A percentile compares a stretch with the other conserved stretches of the same genome.
Evolutionary conservation across 2,113 vertebrate species (phyloP).

Genomic region (Laterallus jamaicensis): DNA sequence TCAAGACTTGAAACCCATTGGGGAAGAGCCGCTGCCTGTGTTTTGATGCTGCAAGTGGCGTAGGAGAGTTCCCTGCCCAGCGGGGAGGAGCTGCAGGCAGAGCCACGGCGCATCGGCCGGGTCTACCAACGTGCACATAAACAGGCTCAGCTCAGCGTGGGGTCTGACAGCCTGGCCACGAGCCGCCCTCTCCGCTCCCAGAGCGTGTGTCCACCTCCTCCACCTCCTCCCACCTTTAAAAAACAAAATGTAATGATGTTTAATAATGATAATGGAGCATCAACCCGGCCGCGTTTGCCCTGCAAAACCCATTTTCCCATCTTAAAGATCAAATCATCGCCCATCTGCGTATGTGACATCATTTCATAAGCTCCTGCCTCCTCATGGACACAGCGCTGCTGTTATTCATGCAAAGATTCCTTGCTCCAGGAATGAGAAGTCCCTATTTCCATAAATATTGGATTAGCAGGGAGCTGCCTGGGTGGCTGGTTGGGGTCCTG

Average conservation of each 20-base stretch:
- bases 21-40: slow-evolving; percentile 21
- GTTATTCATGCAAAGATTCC: not conserved
- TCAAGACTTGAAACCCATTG: not conserved
- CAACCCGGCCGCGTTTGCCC: not conserved
- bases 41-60: slow-evolving; percentile 41
- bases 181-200: not conserved
- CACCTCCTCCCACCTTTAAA: not conserved
- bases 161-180: not conserved
- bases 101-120: not conserved
- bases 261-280: not conserved
- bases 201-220: rapidly evolving
- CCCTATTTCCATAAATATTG: slow-evolving; percentile 16
- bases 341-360: slow-evolving; percentile 51
- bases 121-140: not conserved
- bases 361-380: not conserved
- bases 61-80: slow-evolving; percentile 55
- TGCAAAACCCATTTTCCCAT: slow-evolving; percentile 17
- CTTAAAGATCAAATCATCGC: not conserved
- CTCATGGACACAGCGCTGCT: not conserved
- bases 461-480: slow-evolving; percentile 5
- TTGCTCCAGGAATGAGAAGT: not conserved
- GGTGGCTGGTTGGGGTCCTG: not conserved
- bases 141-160: not conserved
- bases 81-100: slow-evolving; percentile 57
- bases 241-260: not conserved